Evolutionary conservation across 2,113 vertebrate species (phyloP).

Genomic region (Pelusios castaneus): DNA sequence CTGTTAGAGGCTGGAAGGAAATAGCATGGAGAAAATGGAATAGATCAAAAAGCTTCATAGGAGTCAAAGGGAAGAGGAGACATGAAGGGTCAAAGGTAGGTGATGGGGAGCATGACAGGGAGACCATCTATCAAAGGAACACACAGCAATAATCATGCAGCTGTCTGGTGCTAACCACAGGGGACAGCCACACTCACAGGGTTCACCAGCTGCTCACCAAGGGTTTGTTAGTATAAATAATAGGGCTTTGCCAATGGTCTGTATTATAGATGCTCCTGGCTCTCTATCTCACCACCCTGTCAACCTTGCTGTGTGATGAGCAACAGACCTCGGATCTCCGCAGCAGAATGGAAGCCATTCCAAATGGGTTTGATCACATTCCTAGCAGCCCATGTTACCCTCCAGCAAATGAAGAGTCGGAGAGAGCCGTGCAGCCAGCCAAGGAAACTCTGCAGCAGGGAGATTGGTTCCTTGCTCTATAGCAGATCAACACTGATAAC

Average conservation of each 20-base stretch:
- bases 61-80: not conserved
- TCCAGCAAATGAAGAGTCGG: too few species aligned
- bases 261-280: too few species aligned
- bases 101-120: too few species aligned
- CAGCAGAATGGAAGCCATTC: too few species aligned
- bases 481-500: not conserved
- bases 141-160: not conserved
- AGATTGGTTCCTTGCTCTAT: not conserved
- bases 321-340: too few species aligned
- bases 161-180: too few species aligned
- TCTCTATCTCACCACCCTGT: not conserved
- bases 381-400: not conserved
- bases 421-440: too few species aligned
- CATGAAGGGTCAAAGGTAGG: too few species aligned
- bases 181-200: not conserved
- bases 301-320: not conserved
- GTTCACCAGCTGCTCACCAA: not conserved
- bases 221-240: too few species aligned
- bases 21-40: too few species aligned
- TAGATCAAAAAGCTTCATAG: too few species aligned
- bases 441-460: not conserved
- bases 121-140: not conserved
- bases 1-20: too few species aligned
- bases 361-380: not conserved
- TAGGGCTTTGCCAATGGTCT: not conserved